These are phyloP conservation scores for Orchestia grillus DNA, from an alignment of 1,140 invertebrate species.

Conservation along the genomic window DNA sequence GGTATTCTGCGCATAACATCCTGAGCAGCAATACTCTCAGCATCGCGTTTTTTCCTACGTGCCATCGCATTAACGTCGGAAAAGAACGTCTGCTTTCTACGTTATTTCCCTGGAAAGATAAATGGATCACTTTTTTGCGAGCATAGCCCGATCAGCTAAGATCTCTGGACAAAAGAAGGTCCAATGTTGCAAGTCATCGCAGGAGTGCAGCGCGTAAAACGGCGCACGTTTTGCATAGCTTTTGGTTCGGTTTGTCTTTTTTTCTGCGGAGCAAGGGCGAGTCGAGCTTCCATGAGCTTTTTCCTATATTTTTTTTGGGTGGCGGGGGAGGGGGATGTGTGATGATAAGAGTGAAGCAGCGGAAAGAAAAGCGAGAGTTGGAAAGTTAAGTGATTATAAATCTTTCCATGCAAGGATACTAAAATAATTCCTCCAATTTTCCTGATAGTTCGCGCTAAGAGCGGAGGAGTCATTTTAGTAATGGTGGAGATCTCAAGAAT, in stretches of 20 bases:
- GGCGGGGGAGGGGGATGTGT: too few relatives aligned
- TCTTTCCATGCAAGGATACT: background rate
- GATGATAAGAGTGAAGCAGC: background rate
- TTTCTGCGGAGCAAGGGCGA: background rate
- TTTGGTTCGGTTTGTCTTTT: too few relatives aligned
- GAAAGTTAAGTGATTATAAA: background rate
- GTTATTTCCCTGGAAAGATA: constrained; percentile 48
- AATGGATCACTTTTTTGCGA: constrained; percentile 26
- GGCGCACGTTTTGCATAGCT: background rate
- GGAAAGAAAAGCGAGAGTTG: background rate
- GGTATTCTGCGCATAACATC: background rate
- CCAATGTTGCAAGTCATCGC: constrained; percentile 50
- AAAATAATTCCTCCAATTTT: background rate
- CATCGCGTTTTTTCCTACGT: background rate
- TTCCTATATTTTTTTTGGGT: too few relatives aligned
- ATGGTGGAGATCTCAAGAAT: background rate
- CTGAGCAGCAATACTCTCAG: background rate
- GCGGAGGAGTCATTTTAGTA: background rate
- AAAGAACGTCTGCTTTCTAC: constrained; percentile 30
- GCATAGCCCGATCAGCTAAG: constrained; percentile 39
- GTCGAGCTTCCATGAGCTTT: background rate
- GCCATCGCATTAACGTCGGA: constrained; percentile 11
- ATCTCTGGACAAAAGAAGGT: constrained; percentile 38
- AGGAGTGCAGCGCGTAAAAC: background rate
- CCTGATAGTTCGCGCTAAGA: background rate